Evolutionary conservation across 2,113 vertebrate genomes (phyloP).

Genomic region (Hyaena hyaena): DNA sequence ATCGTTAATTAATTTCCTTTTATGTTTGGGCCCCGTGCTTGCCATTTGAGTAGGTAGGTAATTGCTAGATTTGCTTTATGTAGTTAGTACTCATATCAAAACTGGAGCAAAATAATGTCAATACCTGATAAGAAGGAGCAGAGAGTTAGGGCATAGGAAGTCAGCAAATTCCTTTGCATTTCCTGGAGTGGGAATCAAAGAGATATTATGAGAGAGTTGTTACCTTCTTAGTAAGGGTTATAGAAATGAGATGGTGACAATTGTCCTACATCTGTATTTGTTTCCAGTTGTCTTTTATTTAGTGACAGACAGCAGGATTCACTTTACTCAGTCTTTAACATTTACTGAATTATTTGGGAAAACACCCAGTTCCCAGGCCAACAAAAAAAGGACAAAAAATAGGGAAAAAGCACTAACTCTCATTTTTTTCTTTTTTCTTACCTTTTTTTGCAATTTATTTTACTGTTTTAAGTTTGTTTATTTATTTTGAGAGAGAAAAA

Average conservation of each 20-base stretch:
- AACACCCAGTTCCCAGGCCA: not conserved
- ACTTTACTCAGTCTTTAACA: not conserved
- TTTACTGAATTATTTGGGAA: not conserved
- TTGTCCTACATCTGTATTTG: not conserved
- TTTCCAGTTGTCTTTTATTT: not conserved
- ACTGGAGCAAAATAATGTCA: not conserved
- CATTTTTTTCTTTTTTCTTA: too few relatives aligned
- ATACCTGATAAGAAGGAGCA: not conserved
- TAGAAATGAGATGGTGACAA: not conserved
- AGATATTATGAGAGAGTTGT: not conserved
- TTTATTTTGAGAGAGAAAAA: too few relatives aligned
- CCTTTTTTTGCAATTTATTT: not conserved
- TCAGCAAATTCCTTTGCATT: not conserved
- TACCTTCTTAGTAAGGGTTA: not conserved
- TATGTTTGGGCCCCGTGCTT: not conserved
- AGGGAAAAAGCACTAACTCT: not conserved
- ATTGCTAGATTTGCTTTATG: not conserved
- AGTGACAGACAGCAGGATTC: not conserved
- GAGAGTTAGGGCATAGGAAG: not conserved
- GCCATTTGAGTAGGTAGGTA: not conserved
- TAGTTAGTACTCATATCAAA: not conserved
- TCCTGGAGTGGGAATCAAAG: not conserved
- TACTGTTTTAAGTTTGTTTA: too few relatives aligned
- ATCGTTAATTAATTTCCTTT: not conserved
- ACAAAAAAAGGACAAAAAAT: not conserved